Base-by-base conservation (phyloP, 2,797 vertebrate species). In the Sebastes jordani region DNA sequence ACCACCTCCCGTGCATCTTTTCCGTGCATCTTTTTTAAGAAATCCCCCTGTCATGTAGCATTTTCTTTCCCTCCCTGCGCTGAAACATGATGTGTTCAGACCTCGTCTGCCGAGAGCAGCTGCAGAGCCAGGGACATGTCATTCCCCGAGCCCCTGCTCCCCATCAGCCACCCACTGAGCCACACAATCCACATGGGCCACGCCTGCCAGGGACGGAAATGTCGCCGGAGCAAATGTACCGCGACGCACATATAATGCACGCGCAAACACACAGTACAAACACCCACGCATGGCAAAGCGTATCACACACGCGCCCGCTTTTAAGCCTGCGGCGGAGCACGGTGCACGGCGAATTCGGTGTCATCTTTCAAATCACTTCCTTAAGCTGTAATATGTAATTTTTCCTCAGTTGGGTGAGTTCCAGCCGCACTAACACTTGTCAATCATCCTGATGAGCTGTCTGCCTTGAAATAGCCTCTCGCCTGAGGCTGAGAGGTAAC, bases 131-230 rank as follows among this genome's bases (percentile, higher is more conserved):
- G 71, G 32, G 80, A 89, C 56, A 60, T 55, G 71, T 86, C 87
- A 76, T 87, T 76, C 88, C 84, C 89, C 1, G 59, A 81, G 86
- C 86, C 59, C 55, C 10, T 11, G 38, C 88, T 76, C 67, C 67
- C 86, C 88, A 92, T 92, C 87, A 91, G 78, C 91, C 92, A 88
- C 90, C 91, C 89, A 88, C 85, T 6, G 88, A 86, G 86, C 80
- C 88, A 55, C 78, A 64, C 74, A 65, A 76, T 69, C 59, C 79
- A 74, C 87, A 62, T 11, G 69, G 86, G 78, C 73, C 75, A 67
- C 82, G 84, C 84, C 89, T 80, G 85, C 86, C 84, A 63, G 84
- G 65, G 59, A 74, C 78, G 1, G 59, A 80, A 84, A 73, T 3
- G 76, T 52, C 30, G 60, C 78, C 4, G 23, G 60, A 75, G 79